Evolutionary conservation across 2,888 invertebrate species (phyloP).

Genomic region (Pinctada fucata): DNA sequence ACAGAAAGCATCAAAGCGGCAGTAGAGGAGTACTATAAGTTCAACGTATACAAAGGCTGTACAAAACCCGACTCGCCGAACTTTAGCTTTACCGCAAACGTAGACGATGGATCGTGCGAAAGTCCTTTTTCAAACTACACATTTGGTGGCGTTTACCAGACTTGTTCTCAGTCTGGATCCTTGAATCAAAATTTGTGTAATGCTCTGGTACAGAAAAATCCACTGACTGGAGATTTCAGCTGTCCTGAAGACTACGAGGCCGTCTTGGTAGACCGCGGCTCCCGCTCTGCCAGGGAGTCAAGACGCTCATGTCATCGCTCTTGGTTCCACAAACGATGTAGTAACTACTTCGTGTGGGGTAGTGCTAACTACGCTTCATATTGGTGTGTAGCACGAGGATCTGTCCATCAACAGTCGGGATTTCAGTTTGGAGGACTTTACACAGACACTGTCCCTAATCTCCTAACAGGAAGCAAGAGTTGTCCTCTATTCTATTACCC

Average conservation of each 20-base stretch:
- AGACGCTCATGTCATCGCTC: slow-evolving; percentile 49
- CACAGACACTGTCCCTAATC: slow-evolving; percentile 52
- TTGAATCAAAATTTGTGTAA: slow-evolving; percentile 28
- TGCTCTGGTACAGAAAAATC: slow-evolving; percentile 55
- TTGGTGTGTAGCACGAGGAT: slow-evolving; percentile 64
- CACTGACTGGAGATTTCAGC: slow-evolving; percentile 57
- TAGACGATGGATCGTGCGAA: slow-evolving; percentile 65
- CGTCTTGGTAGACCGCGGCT: slow-evolving; percentile 50
- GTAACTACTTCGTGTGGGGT: slow-evolving; percentile 42
- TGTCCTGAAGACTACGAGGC: slow-evolving; percentile 61
- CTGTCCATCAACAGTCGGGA: slow-evolving; percentile 49
- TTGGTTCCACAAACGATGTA: slow-evolving; percentile 49
- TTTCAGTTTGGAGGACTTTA: slow-evolving; percentile 68
- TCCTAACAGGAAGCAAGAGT: slow-evolving; percentile 48
- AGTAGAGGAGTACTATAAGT: slow-evolving; percentile 63
- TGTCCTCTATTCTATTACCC: slow-evolving; percentile 63
- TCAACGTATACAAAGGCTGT: slow-evolving; percentile 65
- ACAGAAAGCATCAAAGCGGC: slow-evolving; percentile 52
- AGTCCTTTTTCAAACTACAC: slow-evolving; percentile 59
- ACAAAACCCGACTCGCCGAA: slow-evolving; percentile 60
- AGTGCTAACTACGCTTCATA: slow-evolving; percentile 53
- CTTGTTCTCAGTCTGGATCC: slow-evolving; percentile 46
- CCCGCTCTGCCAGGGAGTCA: slow-evolving; percentile 27
- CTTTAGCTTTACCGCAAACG: slow-evolving; percentile 65
- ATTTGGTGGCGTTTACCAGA: slow-evolving; percentile 68